Base-by-base conservation (phyloP, 2,888 invertebrate genomes). In the Erebia epiphron region DNA sequence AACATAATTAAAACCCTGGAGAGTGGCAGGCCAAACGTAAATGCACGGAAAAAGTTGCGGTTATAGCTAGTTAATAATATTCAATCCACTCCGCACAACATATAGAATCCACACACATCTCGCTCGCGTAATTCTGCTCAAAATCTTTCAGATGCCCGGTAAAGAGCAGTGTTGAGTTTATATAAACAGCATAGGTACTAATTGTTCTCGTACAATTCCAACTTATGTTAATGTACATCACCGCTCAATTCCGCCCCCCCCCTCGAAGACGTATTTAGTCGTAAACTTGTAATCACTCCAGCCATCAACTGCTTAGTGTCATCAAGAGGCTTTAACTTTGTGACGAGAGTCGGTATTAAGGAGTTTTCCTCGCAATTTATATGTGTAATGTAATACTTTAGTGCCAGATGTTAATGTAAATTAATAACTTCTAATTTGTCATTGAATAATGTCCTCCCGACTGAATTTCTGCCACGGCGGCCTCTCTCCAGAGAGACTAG, bases 301-400 rank as follows among this genome's bases (percentile, higher is more conserved):
- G 57, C 8, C 57, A 35, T 58, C 26, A 26, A 46, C 35, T 26
- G 57, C 35, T 58, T n/a, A 58, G 14, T 58, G 57, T 35, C 35
- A 58, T 58, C 57, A 58, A 13, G 57, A 35, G 57, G 35, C 57
- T 35, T 35, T 35, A 58, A 35, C 57, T 58, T 58, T 58, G 35
- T 35, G 57, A 58, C 57, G 26, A 58, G 26, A 35, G 57, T 35
- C 57, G 35, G 57, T n/a, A 35, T 58, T 58, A 58, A 35, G 35
- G 57, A 58, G 26, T 58, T 58, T 58, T 58, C 57, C 57, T 58
- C 8, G 9, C 35, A 58, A 21, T 26, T 35, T 58, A 35, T 7
- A n/a, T 58, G 9, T 14, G 7, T n/a, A 54, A 18, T 54, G 3
- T n/a, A 11, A 56, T 58, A 58, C 35, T 35, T 14, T 8, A 3